Base-by-base conservation (phyloP, 2,888 invertebrate genomes). In the Synergus japonicus region DNA sequence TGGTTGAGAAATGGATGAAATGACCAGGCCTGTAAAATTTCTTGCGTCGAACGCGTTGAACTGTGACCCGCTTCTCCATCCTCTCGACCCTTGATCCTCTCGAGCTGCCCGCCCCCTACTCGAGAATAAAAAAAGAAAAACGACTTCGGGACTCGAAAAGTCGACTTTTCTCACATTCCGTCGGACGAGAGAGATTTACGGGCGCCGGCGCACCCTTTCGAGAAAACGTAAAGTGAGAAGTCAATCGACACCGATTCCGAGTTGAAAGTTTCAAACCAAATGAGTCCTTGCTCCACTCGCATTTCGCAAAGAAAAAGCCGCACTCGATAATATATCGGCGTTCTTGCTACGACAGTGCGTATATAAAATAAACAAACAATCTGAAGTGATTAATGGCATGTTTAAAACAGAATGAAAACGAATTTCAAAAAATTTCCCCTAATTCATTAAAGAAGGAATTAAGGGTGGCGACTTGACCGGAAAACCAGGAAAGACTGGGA, bases 31-130 rank as follows among this genome's bases (percentile, higher is more conserved):
- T 83, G 81, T 86, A 83, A 88, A 88, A 88, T 85, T 87, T 84
- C 87, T 86, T 83, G 84, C 85, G 73, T 87, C 83, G 83, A 79
- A 85, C 85, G 89, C 88, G 88, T 88, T 86, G 86, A 88, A 90
- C 89, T 87, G 88, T 90, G 87, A 88, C 87, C 85, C 84, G 81
- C 82, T 81, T 66, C 79, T 66, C 65, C 78, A 78, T 78, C 79
- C 78, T 79, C 79, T 76, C 78, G 79, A 76, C 63, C 22, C 44
- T 41, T 78, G 67, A 73, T 73, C 54, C 37, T 73, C 18, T 54
- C 54, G 73, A 54, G 54, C 37, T 54, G 54, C 41, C 73, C 73
- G 67, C 63, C 60, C 64, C 78, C 63, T 76, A 77, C 77, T 64
- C 69, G 66, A 77, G 69, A 76, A 78, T 80, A 64, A 78, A 79